Evolutionary conservation across 2,113 vertebrate genomes (phyloP), one percentile per base, ranked within the genome.

Genomic region (Sinosuthora webbiana): DNA sequence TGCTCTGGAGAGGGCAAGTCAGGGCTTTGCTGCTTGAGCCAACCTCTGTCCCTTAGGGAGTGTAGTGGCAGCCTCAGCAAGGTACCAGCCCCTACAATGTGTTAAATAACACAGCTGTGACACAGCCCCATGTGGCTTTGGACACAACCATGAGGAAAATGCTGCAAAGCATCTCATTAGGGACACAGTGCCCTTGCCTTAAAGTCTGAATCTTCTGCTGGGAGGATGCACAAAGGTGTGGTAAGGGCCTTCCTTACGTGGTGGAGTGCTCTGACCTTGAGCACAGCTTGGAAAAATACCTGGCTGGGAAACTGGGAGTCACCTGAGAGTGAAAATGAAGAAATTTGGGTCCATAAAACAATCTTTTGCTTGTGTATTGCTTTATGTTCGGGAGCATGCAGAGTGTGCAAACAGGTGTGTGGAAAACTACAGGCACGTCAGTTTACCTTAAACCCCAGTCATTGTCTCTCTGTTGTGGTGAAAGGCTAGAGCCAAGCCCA

Each of bases 301-400:
- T 35, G 23, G 3, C 56, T 57, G 71, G 52, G 44, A 30, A 83
- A 28, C 23, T 17, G 28, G 35, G 42, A 49, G 6, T 56, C 3
- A 2, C 22, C 13, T 47, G 4, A 7, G 8, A 42, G 21, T 22
- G 20, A 30, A 67, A 35, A 30, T 0, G 17, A 33, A 42, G 35
- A 68, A 31, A 35, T 10, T 17, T 13, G 44, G 14, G 15, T 82
- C 55, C 20, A 35, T 62, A 37, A 63, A 71, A 42, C 47, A 50
- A 44, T 65, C 67, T 49, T 70, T 33, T 49, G 25, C 30, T 81
- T 8, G 0, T 3, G 0, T 23, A 21, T 17, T 2, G 2, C 69
- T 78, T 49, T 0, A 2, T 15, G 12, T 20, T n/a, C 0, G 0
- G 25, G 33, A 67, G 14, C 0, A 0, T 52, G 25, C 37, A 9